Evolutionary conservation across 2,797 vertebrate species (phyloP), one percentile per base, ranked within the genome.

Genomic region (Dermochelys coriacea): DNA sequence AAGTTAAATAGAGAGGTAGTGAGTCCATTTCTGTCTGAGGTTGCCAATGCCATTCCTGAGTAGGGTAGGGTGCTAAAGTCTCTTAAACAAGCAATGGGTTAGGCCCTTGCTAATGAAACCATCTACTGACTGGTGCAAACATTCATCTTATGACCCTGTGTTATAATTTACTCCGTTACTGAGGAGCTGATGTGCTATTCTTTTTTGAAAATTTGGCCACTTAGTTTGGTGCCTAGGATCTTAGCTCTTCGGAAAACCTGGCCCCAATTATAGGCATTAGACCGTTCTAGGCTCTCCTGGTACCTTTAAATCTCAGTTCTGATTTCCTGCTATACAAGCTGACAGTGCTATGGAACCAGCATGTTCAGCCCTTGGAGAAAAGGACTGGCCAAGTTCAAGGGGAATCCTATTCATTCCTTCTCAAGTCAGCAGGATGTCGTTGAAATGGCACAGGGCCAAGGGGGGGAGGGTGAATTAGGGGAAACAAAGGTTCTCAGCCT

Each of bases 401-500:
- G 7, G 27, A 77, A 77, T 49, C 80, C 29, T 47, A 45, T 7
- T 57, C 6, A 47, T 37, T 41, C 5, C 21, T 41, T 71, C 68
- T 71, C 21, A 41, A 19, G 31, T 59, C 27, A 21, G 10, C 54
- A 82, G 29, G 37, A 21, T 47, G 55, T 57, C 4, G 27, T 57
- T 82, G 27, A 57, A 81, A 25, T 81, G 37, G 12, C 52, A 45
- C 27, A 34, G 27, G 41, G 29, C 80, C 27, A 23, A 31, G 12
- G 41, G 19, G 80, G 6, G 55, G 41, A 47, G 41, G 41, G 55
- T 49, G 41, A 77, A 47, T 59, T 59, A 45, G 29, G 80, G 41
- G 80, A 57, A 82, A 61, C 34, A 3, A 34, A 3, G 4, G 3
- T 86, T 89, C 85, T 57, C 0, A 0, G 83, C 31, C 18, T 79